Conservation (phyloP, 2,113 vertebrate species). For the Xenopus laevis region DNA sequence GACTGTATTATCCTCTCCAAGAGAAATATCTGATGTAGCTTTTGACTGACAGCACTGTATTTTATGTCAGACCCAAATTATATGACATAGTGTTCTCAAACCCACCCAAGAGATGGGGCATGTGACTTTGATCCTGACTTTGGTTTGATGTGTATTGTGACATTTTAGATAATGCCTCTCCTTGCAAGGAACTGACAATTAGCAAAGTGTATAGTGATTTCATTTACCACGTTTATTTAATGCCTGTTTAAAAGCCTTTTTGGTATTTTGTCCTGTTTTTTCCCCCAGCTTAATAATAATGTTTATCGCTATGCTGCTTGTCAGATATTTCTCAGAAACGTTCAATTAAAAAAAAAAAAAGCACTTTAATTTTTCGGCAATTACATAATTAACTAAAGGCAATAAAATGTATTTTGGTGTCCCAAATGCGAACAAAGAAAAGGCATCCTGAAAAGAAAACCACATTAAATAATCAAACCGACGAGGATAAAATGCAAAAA, state of each 20-base stretch:
- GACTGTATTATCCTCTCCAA: too few species aligned
- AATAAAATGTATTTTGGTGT: slow-evolving; percentile 23
- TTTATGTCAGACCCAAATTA: too few species aligned
- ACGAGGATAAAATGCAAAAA: too few species aligned
- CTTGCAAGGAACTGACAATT: slow-evolving; percentile 14
- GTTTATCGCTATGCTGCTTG: slow-evolving; percentile 15
- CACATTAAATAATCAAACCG: too few species aligned
- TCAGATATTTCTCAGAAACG: slow-evolving; percentile 23
- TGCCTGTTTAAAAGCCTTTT: slow-evolving; percentile 13
- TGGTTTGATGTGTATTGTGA: slow-evolving; percentile 24
- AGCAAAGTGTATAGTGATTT: slow-evolving; percentile 20
- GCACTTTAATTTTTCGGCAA: slow-evolving; percentile 5
- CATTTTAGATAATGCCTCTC: slow-evolving; percentile 14
- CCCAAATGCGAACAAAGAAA: slow-evolving; percentile 13
- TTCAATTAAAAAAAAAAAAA: slow-evolving; percentile 22
- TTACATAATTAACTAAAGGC: slow-evolving; percentile 16
- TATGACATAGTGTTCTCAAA: too few species aligned
- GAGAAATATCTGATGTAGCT: too few species aligned
- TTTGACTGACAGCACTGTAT: too few species aligned
- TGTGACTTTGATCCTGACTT: slow-evolving; percentile 35
- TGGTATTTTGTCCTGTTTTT: slow-evolving; percentile 12
- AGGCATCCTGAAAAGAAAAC: background rate
- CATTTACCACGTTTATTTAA: background rate
- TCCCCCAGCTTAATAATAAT: slow-evolving; percentile 15
- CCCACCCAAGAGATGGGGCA: too few species aligned